These are phyloP conservation scores for Mythimna ferrago DNA, from an alignment of 2,888 invertebrate species.

Conservation along the genomic window DNA sequence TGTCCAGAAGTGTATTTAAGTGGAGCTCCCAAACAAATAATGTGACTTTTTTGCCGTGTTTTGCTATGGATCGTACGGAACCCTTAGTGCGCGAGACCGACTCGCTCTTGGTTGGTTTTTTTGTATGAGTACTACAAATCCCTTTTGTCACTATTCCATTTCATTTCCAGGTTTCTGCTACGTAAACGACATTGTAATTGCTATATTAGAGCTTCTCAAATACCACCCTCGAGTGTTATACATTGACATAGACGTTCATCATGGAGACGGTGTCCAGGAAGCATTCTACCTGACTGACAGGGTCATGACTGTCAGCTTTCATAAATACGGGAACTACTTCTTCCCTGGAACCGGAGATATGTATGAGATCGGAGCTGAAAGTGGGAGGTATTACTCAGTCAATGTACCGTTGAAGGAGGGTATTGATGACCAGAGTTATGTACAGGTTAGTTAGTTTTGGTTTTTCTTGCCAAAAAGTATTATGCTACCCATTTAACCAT, in stretches of 20 bases:
- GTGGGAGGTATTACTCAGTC: constrained; percentile 98
- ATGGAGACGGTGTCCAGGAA: constrained; percentile 99
- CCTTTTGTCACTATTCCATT: not conserved
- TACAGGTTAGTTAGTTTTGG: constrained; percentile 90
- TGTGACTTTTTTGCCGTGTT: too few species aligned
- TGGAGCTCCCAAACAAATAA: too few species aligned
- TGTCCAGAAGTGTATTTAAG: too few species aligned
- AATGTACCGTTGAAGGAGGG: constrained; percentile 99
- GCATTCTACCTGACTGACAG: constrained; percentile 99
- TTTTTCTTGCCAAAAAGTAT: too few species aligned
- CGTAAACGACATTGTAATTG: constrained; percentile 99
- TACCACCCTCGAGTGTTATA: constrained; percentile 98
- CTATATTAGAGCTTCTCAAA: constrained; percentile 98
- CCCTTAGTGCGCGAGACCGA: too few species aligned
- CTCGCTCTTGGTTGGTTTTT: too few species aligned
- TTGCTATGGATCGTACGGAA: too few species aligned
- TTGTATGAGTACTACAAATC: not conserved
- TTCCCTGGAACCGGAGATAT: constrained; percentile 99
- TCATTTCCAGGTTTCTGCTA: constrained; percentile 96
- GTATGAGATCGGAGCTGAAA: constrained; percentile 99
- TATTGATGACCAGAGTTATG: constrained; percentile 98
- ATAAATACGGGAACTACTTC: constrained; percentile 99
- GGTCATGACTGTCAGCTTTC: constrained; percentile 99
- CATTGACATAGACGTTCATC: constrained; percentile 99
- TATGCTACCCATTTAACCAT: too few species aligned